Evolutionary conservation across 2,888 invertebrate species (phyloP).

Genomic region (Drosophila picticornis): DNA sequence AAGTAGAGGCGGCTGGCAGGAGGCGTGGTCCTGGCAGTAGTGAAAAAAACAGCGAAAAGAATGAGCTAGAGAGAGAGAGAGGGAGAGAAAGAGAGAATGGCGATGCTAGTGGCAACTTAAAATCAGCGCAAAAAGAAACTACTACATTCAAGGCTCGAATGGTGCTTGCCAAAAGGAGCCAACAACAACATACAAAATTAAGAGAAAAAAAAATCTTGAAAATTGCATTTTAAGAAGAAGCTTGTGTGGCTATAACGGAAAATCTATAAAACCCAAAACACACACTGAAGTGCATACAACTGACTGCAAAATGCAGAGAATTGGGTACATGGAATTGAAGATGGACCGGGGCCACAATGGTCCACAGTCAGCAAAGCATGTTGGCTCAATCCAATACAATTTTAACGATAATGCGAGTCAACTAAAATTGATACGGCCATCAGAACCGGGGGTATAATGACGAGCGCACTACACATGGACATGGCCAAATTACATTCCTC

Average conservation of each 20-base stretch:
- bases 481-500: slow-evolving; percentile 22
- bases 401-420: slow-evolving; percentile 74
- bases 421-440: slow-evolving; percentile 76
- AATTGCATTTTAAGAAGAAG: slow-evolving; percentile 82
- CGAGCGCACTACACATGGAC: neutral
- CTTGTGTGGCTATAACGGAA: slow-evolving; percentile 79
- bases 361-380: slow-evolving; percentile 49
- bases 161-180: slow-evolving; percentile 56
- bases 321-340: slow-evolving; percentile 49
- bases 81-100: neutral
- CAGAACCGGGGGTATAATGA: slow-evolving; percentile 43
- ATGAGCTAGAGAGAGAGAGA: neutral
- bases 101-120: slow-evolving; percentile 57
- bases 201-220: slow-evolving; percentile 68
- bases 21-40: slow-evolving; percentile 55
- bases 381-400: slow-evolving; percentile 78
- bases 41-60: neutral
- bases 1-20: slow-evolving; percentile 44
- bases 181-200: slow-evolving; percentile 22
- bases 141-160: slow-evolving; percentile 54
- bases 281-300: slow-evolving; percentile 30
- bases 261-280: slow-evolving; percentile 67
- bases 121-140: slow-evolving; percentile 65
- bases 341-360: slow-evolving; percentile 56
- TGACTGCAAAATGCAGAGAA: slow-evolving; percentile 44